Evolutionary conservation across 2,113 vertebrate species (phyloP), one percentile per base, ranked within the genome.

Genomic region (Cervus canadensis): DNA sequence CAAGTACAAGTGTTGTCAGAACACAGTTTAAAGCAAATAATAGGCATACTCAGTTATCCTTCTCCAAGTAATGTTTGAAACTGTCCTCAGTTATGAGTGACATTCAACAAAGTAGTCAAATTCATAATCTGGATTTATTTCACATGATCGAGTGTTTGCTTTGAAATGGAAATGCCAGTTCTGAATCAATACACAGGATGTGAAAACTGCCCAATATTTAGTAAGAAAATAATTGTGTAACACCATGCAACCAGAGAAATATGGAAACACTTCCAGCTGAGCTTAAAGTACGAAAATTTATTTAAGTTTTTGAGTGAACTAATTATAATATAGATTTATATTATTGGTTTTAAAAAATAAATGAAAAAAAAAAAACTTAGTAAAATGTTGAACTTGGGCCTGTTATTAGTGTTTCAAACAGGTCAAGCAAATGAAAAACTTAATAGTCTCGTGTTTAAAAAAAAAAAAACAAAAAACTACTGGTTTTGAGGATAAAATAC

Each of bases 111-210:
- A 90, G 57, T 87, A 96, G 93, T 83, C 21, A 92, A 28, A 82
- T 71, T 45, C 19, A 57, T 74, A 89, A 71, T 91, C 60, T 84
- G 71, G 19, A 36, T 40, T 91, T 97, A 67, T 40, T 93, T 83
- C 74, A 48, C 5, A 13, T 62, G 40, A 11, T 60, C 60, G 36
- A 86, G 2, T 88, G 10, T 96, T 96, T 89, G n/a, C 28, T 94
- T 98, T 87, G 74, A 64, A 90, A 76, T 96, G 48, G n/a, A 96
- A 87, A 74, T 87, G 76, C 26, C 26, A 85, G 8, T 92, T 89
- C 23, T 95, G 52, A 92, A 50, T 87, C 90, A 60, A 10, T 91
- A 67, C 71, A 43, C 10, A 45, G 3, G 48, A 23, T 89, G 13
- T 84, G 40, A 89, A 83, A 87, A 82, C 36, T 23, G 43, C 5